phyloP scores from a whole-genome alignment of 2,888 invertebrate genomes.

The Chrysopilus asiliformis region DNA sequence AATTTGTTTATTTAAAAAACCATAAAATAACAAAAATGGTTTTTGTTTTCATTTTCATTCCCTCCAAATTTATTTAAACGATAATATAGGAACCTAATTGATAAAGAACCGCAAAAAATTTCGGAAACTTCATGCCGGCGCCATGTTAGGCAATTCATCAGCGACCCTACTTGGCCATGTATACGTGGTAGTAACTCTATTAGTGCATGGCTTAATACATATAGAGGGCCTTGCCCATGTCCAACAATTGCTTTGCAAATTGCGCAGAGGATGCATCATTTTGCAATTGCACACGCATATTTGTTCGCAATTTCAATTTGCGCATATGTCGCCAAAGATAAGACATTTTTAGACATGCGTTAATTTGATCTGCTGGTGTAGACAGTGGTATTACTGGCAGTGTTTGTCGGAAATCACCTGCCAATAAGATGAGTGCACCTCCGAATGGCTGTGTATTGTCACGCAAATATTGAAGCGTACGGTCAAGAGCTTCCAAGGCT shows the following conservation, averaged over 20 bases:
- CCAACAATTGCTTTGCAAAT: constrained; percentile 5
- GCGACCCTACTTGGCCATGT: no score
- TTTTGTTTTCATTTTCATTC: no score
- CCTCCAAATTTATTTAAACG: no score
- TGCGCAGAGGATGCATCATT: constrained; percentile 5
- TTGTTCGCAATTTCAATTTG: constrained; percentile 7
- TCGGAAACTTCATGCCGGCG: no score
- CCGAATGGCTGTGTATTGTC: constrained; percentile 7
- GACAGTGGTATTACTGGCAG: constrained; percentile 17
- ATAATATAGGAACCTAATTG: no score
- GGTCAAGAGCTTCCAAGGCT: constrained; percentile 18
- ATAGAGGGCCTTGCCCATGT: constrained; percentile 5
- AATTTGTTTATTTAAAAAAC: no score
- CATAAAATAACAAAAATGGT: no score
- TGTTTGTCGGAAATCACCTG: constrained; percentile 21
- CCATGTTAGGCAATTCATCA: no score
- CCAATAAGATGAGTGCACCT: constrained; percentile 15
- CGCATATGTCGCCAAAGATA: constrained; percentile 7
- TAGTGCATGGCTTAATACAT: no score
- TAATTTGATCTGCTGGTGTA: constrained; percentile 16
- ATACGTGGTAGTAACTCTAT: no score
- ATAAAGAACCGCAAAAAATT: no score
- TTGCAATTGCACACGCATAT: constrained; percentile 4
- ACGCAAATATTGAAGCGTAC: constrained; percentile 18
- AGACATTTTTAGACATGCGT: constrained; percentile 11